A percentile compares a stretch with the other conserved stretches of the same genome.
Conservation (phyloP, 1,140 invertebrate genomes). For the Hetaerina americana region DNA sequence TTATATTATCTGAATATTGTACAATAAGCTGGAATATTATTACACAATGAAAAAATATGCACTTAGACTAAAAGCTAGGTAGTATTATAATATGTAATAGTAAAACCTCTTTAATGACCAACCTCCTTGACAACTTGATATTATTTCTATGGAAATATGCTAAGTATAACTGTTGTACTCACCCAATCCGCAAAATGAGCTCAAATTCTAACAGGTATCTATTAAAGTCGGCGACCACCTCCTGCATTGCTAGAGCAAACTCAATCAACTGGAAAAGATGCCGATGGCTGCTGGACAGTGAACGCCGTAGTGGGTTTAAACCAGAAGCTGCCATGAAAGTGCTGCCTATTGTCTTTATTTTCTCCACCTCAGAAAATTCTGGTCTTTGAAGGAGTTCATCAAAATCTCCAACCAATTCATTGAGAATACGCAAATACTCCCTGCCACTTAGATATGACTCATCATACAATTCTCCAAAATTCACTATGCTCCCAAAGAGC, state of each 20-base stretch:
- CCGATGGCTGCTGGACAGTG: slow-evolving; percentile 47
- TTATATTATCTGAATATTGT: too few species aligned
- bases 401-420: slow-evolving; percentile 90
- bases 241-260: slow-evolving; percentile 76
- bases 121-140: too few species aligned
- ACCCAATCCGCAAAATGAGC: slow-evolving; percentile 71
- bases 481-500: slow-evolving; percentile 89
- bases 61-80: too few species aligned
- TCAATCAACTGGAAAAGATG: slow-evolving; percentile 80
- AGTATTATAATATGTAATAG: too few species aligned
- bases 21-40: too few species aligned
- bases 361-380: slow-evolving; percentile 82
- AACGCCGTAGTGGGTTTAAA: slow-evolving; percentile 52
- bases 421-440: slow-evolving; percentile 85
- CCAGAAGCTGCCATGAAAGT: slow-evolving; percentile 97
- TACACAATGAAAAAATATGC: too few species aligned
- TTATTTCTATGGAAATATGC: too few species aligned
- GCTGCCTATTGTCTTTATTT: slow-evolving; percentile 95
- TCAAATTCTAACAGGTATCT: slow-evolving; percentile 77
- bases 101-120: too few species aligned
- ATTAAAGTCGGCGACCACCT: slow-evolving; percentile 78
- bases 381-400: slow-evolving; percentile 75
- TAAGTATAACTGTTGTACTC: too few species aligned
- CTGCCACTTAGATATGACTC: slow-evolving; percentile 86
- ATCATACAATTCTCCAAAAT: slow-evolving; percentile 93